Evolutionary conservation across 2,113 vertebrate genomes (phyloP).

Genomic region (Sylvia atricapilla): DNA sequence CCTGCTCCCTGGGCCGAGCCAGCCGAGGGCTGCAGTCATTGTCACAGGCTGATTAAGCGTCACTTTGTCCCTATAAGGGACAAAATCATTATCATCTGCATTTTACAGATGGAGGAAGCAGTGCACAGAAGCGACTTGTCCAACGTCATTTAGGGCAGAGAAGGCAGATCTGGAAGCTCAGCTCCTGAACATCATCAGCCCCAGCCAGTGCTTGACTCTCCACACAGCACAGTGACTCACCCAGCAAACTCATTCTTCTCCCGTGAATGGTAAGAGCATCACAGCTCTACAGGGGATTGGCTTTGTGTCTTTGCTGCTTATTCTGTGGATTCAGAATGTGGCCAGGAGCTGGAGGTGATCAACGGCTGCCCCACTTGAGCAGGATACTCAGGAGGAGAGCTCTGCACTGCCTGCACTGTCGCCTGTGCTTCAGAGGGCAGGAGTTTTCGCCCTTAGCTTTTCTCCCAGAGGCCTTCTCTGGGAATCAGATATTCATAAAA

Average conservation of each 20-base stretch:
- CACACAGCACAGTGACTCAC: background rate
- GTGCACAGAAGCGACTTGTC: constrained; percentile 6
- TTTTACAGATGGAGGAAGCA: background rate
- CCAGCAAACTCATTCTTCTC: background rate
- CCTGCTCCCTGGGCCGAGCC: background rate
- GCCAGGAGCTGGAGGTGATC: background rate
- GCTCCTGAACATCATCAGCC: background rate
- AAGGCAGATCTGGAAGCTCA: background rate
- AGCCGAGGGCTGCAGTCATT: fast-evolving
- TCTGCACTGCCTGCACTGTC: background rate
- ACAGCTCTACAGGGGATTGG: background rate
- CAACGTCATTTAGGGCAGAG: background rate
- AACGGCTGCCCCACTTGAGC: background rate
- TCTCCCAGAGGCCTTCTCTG: background rate
- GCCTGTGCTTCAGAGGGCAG: background rate
- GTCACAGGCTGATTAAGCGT: background rate
- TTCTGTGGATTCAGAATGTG: background rate
- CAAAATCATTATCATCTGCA: background rate
- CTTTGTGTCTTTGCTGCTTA: background rate
- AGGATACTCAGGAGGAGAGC: background rate
- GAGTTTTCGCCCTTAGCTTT: background rate
- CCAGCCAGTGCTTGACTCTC: background rate
- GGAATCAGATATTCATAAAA: background rate
- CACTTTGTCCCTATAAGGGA: background rate
- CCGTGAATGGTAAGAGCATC: background rate